Base-by-base conservation (phyloP, 2,113 vertebrate genomes). In the Anguilla japonica region DNA sequence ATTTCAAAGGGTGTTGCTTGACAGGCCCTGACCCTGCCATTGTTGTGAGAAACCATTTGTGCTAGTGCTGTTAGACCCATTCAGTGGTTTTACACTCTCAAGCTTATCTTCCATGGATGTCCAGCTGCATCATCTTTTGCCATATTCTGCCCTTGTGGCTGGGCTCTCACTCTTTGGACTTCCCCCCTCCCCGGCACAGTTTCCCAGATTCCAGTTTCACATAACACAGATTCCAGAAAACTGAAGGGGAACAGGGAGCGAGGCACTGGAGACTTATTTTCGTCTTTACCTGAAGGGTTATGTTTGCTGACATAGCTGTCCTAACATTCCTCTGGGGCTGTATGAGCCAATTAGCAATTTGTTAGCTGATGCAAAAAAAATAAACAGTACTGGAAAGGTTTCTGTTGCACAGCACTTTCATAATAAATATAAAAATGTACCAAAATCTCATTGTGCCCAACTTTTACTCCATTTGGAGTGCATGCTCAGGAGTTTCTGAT, bases 301-400 rank as follows among this genome's bases (percentile, higher is more conserved):
- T 79, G 63, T 79, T 34, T 90, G 90, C 90, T 91, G 89, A 91
- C 86, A 84, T 20, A 78, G 86, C 85, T 81, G 46, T 57, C 60
- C 60, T 63, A 53, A 5, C 29, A 84, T 88, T 89, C 75, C 63
- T 43, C 26, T 53, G 88, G 84, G 84, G 88, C 18, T 0, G 53
- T 75, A 18, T 3, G 2, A 84, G 87, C 92, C 88, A 92, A 89
- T 93, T 92, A 91, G 46, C 86, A n/a, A 89, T 85, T 89, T 89
- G 84, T 88, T 90, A 89, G 91, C 87, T 86, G 83, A 53, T 53
- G 50, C 50, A 53, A 53, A 53, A 85, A 56, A 75, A 75, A 50
- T 83, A 75, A 75, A 50, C 82, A 83, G 87, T 81, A 84, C 84
- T 84, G 82, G 18, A 16, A 86, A 41, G 34, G 40, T 40, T 83